Evolutionary conservation across 2,888 invertebrate genomes (phyloP).

Genomic region (Hypolimnas misippus): DNA sequence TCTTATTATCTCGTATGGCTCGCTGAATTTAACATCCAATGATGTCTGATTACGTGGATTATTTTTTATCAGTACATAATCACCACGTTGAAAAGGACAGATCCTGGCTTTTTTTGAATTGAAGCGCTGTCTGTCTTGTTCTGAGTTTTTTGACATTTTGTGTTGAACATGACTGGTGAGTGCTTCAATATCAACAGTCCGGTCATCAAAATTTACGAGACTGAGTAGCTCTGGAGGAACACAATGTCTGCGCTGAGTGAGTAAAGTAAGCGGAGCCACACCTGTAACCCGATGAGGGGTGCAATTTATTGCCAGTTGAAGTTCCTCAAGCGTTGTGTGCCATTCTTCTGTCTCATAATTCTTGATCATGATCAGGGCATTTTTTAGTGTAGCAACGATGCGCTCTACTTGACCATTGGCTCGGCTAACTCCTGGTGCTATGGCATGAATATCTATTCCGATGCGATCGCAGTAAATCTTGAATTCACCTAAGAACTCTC

Average conservation of each 20-base stretch:
- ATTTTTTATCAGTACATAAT: slow-evolving; percentile 32
- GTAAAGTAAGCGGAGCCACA: too few species aligned
- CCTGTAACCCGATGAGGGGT: too few species aligned
- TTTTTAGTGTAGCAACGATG: slow-evolving; percentile 40
- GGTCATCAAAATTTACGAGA: slow-evolving; percentile 36
- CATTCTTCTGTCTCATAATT: slow-evolving; percentile 44
- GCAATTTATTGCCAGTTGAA: too few species aligned
- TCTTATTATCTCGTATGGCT: slow-evolving; percentile 39
- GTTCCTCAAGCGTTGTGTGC: slow-evolving; percentile 38
- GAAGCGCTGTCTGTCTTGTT: too few species aligned
- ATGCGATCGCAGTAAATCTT: slow-evolving; percentile 34
- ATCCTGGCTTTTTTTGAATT: too few species aligned
- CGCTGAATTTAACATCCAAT: slow-evolving; percentile 41
- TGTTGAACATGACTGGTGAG: slow-evolving; percentile 11
- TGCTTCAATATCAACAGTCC: slow-evolving; percentile 34
- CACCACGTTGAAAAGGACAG: too few species aligned
- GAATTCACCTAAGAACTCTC: slow-evolving; percentile 22
- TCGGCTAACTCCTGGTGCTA: slow-evolving; percentile 42
- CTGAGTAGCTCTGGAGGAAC: slow-evolving; percentile 36
- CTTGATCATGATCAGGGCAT: slow-evolving; percentile 41
- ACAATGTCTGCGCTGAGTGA: too few species aligned
- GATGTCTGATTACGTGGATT: slow-evolving; percentile 42
- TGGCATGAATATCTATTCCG: slow-evolving; percentile 36
- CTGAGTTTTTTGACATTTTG: too few species aligned
- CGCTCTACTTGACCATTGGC: slow-evolving; percentile 44